Evolutionary conservation across 2,113 vertebrate species (phyloP), one percentile per base, ranked within the genome.

Genomic region (Cochlearius cochlearius): DNA sequence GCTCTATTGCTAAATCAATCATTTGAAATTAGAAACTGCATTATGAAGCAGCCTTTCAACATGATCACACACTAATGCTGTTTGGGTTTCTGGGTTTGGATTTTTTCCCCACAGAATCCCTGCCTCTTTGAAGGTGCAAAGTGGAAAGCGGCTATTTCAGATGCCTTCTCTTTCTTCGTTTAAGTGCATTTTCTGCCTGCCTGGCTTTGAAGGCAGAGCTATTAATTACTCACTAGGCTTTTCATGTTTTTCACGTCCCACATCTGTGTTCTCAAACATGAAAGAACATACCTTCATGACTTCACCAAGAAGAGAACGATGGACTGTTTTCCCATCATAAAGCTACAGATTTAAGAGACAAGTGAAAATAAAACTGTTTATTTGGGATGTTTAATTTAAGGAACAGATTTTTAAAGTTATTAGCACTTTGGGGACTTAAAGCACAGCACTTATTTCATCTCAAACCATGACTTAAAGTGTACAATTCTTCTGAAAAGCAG

Each of bases 11-110:
- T 87, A 76, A 82, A 93, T 90, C 77, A 85, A 49, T 90, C 62
- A 75, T 66, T 87, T 82, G 63, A 89, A 95, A 92, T 96, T 87
- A 95, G 56, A 89, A 86, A 47, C 34, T 89, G 66, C 62, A 32
- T 94, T 88, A 73, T 90, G 74, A 91, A 90, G 45, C 49, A 95
- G 21, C 49, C 47, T 58, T 90, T 91, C 60, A 53, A 7, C 56
- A 38, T 69, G 77, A 79, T 82, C 87, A 85, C 53, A 60, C 20
- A 22, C 17, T 75, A 36, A 87, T 68, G 91, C 84, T 84, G 6
- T 49, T 86, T 69, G 38, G 27, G 14, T 62, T 77, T 77, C 45
- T 55, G 58, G 15, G 4, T 38, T 56, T 55, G 15, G 17, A 53
- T 18, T 59, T 81, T 81, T 15, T 4, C 3, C 27, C 23, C 50